Percentiles rank a stretch among this genome's conserved stretches.
Evolutionary conservation across 2,888 invertebrate species (phyloP).

Genomic region (Vandiemenella viatica): DNA sequence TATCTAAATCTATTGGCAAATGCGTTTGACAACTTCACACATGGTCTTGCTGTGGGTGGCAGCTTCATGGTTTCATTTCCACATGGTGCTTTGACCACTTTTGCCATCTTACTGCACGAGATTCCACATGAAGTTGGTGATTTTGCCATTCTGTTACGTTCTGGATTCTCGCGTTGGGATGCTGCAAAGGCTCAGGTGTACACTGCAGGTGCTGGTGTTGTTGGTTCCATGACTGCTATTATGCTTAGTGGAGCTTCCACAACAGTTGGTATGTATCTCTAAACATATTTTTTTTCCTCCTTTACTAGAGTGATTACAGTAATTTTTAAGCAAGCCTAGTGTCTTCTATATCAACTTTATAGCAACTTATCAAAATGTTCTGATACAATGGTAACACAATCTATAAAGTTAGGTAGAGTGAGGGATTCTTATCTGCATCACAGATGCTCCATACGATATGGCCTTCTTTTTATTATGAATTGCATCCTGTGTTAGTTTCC

Average conservation of each 20-base stretch:
- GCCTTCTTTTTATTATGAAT: too few species aligned
- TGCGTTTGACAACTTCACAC: constrained; percentile 95
- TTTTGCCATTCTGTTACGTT: constrained; percentile 84
- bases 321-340: too few species aligned
- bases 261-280: constrained; percentile 47
- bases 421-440: too few species aligned
- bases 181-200: constrained; percentile 88
- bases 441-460: too few species aligned
- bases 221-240: constrained; percentile 79
- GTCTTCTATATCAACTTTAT: too few species aligned
- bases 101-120: constrained; percentile 89
- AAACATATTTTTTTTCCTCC: constrained; percentile 1
- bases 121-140: constrained; percentile 99
- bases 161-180: constrained; percentile 86
- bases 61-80: constrained; percentile 85
- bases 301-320: too few species aligned
- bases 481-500: too few species aligned
- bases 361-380: too few species aligned
- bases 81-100: constrained; percentile 81
- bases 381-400: too few species aligned
- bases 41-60: constrained; percentile 94
- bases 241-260: constrained; percentile 65
- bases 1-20: constrained; percentile 93
- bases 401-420: too few species aligned
- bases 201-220: constrained; percentile 76